A percentile compares a stretch with the other conserved stretches of the same genome.
These are phyloP conservation scores for Emys orbicularis DNA, from an alignment of 2,797 vertebrate genomes.

Conservation along the genomic window DNA sequence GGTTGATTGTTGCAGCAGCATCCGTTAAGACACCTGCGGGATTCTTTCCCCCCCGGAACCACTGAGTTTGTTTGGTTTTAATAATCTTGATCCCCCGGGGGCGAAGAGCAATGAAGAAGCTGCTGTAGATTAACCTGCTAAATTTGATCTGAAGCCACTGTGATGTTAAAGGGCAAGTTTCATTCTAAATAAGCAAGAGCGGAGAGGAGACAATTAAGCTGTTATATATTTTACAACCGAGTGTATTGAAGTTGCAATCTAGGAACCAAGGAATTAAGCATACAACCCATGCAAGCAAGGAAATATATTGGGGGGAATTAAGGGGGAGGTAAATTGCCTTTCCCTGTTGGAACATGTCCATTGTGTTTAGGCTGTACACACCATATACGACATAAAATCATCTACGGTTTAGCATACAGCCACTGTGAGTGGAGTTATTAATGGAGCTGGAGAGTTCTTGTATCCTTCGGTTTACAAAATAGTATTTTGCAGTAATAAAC, in stretches of 20 bases:
- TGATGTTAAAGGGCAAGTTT: neutral
- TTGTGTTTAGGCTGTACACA: constrained; percentile 28
- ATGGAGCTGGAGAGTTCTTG: neutral
- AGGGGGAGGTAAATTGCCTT: neutral
- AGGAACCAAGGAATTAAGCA: neutral
- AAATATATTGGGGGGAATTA: neutral
- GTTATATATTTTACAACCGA: neutral
- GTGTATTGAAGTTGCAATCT: neutral
- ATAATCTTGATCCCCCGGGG: neutral
- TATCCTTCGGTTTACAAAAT: neutral
- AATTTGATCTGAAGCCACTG: neutral
- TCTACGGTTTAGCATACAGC: neutral
- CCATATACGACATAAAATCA: neutral
- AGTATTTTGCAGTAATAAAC: neutral
- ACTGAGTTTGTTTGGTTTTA: neutral
- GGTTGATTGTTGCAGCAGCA: neutral
- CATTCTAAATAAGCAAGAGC: neutral
- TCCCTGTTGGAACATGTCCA: neutral
- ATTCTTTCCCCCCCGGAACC: neutral
- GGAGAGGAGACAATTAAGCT: neutral
- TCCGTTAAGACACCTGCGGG: neutral
- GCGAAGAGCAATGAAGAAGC: neutral
- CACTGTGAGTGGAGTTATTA: neutral
- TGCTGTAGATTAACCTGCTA: neutral
- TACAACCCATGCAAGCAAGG: constrained; percentile 1